These are phyloP conservation scores for Hyposoter didymator DNA, from an alignment of 2,888 invertebrate species.

Conservation along the genomic window DNA sequence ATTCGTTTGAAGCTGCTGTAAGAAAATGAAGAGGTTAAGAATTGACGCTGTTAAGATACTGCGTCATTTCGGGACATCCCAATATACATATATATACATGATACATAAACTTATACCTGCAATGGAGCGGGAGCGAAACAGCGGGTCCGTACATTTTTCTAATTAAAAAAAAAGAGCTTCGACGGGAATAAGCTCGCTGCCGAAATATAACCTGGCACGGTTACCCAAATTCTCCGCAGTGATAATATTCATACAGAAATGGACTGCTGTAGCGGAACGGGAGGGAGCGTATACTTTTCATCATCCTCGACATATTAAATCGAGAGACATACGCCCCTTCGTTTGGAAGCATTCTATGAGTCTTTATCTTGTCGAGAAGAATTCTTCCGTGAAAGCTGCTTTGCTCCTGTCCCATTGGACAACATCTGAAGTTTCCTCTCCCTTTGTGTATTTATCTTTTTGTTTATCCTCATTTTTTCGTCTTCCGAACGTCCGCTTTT, in stretches of 20 bases:
- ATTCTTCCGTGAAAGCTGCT: conserved; percentile 22
- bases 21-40: background rate
- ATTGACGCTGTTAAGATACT: background rate
- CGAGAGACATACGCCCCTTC: background rate
- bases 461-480: background rate
- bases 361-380: background rate
- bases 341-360: background rate
- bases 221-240: conserved; percentile 62
- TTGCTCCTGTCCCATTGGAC: background rate
- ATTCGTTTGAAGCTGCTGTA: background rate
- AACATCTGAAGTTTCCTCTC: background rate
- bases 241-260: conserved; percentile 21
- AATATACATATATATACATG: background rate
- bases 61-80: background rate
- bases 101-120: conserved; percentile 10
- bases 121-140: background rate
- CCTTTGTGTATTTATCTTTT: background rate
- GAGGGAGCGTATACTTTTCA: background rate
- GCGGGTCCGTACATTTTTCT: conserved; percentile 56
- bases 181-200: conserved; percentile 51
- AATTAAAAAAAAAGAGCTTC: conserved; percentile 64
- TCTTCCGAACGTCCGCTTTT: conserved; percentile 19
- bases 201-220: conserved; percentile 62
- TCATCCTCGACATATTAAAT: background rate
- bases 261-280: background rate